Evolutionary conservation across 2,797 vertebrate species (phyloP).

Genomic region (Rhinophrynus dorsalis): DNA sequence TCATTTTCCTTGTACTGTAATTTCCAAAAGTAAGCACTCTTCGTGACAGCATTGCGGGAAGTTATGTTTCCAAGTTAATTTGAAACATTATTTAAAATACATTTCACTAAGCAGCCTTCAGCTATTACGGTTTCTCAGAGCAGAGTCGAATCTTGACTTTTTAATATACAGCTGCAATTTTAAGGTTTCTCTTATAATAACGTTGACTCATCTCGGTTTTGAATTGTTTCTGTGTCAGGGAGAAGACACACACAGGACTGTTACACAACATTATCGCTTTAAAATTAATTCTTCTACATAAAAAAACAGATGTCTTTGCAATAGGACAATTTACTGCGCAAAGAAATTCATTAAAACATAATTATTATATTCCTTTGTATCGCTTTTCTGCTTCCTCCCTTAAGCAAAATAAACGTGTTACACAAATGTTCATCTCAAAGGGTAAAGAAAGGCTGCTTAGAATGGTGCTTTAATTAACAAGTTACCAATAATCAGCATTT

Average conservation of each 20-base stretch:
- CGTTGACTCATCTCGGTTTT: background rate
- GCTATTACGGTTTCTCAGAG: background rate
- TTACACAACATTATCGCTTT: slow-evolving; percentile 27
- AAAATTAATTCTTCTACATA: slow-evolving; percentile 25
- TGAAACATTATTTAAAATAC: slow-evolving; percentile 24
- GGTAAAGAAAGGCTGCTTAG: background rate
- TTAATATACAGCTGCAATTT: slow-evolving; percentile 26
- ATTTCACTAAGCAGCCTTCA: background rate
- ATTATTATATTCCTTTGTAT: slow-evolving; percentile 29
- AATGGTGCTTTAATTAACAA: background rate
- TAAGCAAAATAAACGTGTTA: slow-evolving; percentile 19
- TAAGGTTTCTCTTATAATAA: slow-evolving; percentile 20
- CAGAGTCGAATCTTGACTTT: background rate
- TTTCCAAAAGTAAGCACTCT: background rate
- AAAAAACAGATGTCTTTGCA: slow-evolving; percentile 8
- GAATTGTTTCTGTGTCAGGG: slow-evolving; percentile 14
- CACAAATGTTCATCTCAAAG: background rate
- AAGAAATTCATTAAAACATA: slow-evolving; percentile 36
- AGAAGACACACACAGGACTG: slow-evolving; percentile 30
- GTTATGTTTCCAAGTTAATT: slow-evolving; percentile 23
- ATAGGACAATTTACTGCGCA: slow-evolving; percentile 8
- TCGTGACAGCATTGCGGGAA: background rate
- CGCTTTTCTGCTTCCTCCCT: slow-evolving; percentile 5
- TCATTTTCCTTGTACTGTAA: background rate
- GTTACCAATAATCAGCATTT: too few species aligned